Percentiles rank a stretch among this genome's conserved stretches.
Conservation (phyloP, 2,113 vertebrate genomes). For the Erythrocercus mccallii region DNA sequence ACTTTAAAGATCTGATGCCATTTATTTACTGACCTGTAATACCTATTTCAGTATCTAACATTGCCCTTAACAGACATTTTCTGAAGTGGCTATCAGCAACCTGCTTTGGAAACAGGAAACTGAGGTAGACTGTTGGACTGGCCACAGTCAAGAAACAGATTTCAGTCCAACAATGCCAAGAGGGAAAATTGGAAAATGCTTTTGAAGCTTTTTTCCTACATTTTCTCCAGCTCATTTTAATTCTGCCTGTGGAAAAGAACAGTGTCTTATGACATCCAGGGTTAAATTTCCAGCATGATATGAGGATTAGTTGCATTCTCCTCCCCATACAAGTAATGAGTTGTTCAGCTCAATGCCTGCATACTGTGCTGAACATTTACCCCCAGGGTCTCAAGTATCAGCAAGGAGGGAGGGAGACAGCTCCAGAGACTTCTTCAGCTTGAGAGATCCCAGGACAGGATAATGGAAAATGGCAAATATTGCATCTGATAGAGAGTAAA, state of each 20-base stretch:
- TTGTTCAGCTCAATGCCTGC: not conserved
- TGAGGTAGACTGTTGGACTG: not conserved
- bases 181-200: not conserved
- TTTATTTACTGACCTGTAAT: not conserved
- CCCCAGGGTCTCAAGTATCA: conserved; percentile 15
- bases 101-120: not conserved
- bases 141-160: not conserved
- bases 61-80: not conserved
- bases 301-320: not conserved
- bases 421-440: not conserved
- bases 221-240: not conserved
- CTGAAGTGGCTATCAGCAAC: accelerated
- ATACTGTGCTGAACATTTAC: conserved; percentile 20
- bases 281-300: conserved; percentile 18
- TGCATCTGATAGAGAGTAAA: not conserved
- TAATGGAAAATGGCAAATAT: conserved; percentile 26
- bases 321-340: not conserved
- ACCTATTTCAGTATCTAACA: not conserved
- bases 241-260: not conserved
- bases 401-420: not conserved
- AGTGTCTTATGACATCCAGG: not conserved
- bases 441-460: conserved; percentile 33
- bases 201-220: not conserved
- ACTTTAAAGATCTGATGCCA: not conserved
- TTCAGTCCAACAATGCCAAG: not conserved